Conservation (phyloP, 2,113 vertebrate genomes). For the Galemys pyrenaicus region DNA sequence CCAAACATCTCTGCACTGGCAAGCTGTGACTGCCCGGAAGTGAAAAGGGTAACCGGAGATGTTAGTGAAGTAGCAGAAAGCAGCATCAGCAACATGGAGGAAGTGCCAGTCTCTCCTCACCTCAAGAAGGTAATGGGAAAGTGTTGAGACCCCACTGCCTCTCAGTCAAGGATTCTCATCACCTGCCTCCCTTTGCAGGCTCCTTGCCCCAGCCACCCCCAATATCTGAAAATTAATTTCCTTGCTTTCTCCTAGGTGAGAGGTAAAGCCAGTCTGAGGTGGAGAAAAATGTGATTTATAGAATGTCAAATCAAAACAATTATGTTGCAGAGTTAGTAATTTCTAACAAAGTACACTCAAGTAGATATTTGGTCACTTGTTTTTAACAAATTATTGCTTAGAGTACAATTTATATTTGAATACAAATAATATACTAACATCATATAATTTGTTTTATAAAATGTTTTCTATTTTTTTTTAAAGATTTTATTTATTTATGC, state of each 20-base stretch:
- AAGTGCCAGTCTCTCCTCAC: background rate
- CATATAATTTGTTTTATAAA: background rate
- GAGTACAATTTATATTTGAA: background rate
- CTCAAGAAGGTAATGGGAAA: constrained; percentile 75
- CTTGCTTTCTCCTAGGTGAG: background rate
- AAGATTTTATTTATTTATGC: no score
- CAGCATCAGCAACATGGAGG: rapidly evolving
- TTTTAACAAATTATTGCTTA: background rate
- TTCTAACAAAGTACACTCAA: constrained; percentile 40
- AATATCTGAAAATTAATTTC: background rate
- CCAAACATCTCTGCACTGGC: rapidly evolving
- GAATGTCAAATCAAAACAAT: background rate
- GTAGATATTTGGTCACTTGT: background rate
- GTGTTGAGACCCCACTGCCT: rapidly evolving
- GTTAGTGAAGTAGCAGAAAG: rapidly evolving
- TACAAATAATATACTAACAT: background rate
- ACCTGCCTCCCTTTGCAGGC: background rate
- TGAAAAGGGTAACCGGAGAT: rapidly evolving
- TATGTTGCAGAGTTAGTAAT: constrained; percentile 1
- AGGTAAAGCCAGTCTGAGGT: background rate
- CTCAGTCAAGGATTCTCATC: background rate
- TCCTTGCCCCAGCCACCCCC: background rate
- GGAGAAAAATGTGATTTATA: background rate
- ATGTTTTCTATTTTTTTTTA: background rate
- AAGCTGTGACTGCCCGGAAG: background rate